phyloP scores from a whole-genome alignment of 2,888 invertebrate genomes.

The Halocaridina rubra region DNA sequence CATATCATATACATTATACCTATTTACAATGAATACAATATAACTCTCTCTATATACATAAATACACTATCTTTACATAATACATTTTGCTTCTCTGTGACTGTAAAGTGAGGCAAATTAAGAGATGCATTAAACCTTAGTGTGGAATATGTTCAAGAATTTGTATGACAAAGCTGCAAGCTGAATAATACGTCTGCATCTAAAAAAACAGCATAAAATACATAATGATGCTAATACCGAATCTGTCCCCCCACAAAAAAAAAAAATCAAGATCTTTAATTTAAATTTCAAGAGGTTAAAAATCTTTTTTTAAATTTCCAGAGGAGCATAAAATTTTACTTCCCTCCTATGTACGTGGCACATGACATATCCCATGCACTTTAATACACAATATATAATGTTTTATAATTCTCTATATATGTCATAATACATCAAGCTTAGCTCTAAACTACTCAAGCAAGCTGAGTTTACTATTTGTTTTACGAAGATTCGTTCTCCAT shows the following conservation, averaged over 20 bases:
- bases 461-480: constrained; percentile 45
- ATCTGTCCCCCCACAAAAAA: too few species aligned
- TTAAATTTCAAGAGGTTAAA: too few species aligned
- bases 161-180: too few species aligned
- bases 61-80: constrained; percentile 35
- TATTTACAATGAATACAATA: constrained; percentile 37
- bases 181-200: too few species aligned
- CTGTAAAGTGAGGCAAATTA: background rate
- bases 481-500: constrained; percentile 44
- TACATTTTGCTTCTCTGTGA: background rate
- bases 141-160: background rate
- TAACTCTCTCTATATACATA: constrained; percentile 41
- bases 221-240: too few species aligned
- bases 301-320: too few species aligned
- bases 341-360: background rate
- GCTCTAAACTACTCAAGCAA: constrained; percentile 24
- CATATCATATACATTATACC: constrained; percentile 34
- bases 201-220: too few species aligned
- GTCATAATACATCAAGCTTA: background rate
- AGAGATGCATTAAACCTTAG: background rate
- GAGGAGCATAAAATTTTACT: background rate
- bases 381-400: background rate
- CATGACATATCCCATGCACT: background rate
- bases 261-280: too few species aligned
- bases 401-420: background rate